These are phyloP conservation scores for Dromaius novaehollandiae DNA, from an alignment of 2,113 vertebrate species.

Conservation along the genomic window DNA sequence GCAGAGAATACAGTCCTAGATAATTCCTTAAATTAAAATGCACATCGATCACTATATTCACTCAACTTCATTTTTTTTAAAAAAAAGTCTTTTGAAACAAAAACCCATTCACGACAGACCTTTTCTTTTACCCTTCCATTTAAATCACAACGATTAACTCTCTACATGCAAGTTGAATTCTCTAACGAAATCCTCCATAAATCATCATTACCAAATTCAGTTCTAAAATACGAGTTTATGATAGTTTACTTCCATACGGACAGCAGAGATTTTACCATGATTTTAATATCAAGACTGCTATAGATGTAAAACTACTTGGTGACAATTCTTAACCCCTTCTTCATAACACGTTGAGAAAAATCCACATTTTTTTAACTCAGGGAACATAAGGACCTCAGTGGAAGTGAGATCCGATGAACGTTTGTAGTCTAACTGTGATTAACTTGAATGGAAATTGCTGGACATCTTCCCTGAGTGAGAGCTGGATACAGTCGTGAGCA, in stretches of 20 bases:
- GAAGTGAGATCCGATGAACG: rapidly evolving
- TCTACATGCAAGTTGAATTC: neutral
- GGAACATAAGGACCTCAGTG: neutral
- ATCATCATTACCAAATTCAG: neutral
- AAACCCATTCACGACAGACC: neutral
- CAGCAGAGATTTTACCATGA: neutral
- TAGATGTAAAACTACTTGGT: neutral
- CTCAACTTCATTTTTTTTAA: conserved; percentile 57
- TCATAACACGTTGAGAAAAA: neutral
- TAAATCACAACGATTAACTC: neutral
- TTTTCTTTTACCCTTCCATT: conserved; percentile 5
- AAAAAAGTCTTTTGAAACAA: conserved; percentile 24
- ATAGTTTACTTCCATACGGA: neutral
- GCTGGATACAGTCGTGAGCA: neutral
- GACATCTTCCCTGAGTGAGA: neutral
- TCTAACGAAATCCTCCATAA: neutral
- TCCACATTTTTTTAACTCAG: neutral
- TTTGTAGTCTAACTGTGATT: conserved; percentile 14
- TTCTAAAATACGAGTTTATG: neutral
- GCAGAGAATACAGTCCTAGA: conserved; percentile 29
- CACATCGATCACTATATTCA: conserved; percentile 55
- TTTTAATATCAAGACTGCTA: neutral
- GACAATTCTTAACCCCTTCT: neutral
- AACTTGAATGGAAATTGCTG: neutral
- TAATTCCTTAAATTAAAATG: conserved; percentile 61